These are phyloP conservation scores for Turritopsis rubra DNA, from an alignment of 30 jellyfish, hydroid and myxozoan species.

Conservation along the genomic window DNA sequence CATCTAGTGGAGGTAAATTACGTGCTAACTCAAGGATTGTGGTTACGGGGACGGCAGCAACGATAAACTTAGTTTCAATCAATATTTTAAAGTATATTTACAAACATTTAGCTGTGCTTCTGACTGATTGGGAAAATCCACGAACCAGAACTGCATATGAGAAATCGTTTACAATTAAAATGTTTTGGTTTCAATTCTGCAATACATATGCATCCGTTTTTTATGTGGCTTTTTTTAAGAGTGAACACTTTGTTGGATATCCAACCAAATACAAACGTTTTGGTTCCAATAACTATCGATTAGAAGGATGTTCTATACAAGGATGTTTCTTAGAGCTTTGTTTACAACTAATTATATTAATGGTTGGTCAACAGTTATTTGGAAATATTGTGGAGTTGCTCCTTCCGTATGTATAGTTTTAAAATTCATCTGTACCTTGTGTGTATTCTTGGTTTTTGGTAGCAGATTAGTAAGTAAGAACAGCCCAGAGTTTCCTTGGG, in stretches of 20 bases:
- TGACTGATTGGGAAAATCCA: slow-evolving; percentile 65
- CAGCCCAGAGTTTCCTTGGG: background rate
- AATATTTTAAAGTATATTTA: slow-evolving; percentile 29
- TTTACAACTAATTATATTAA: slow-evolving; percentile 34
- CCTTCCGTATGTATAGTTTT: slow-evolving; percentile 33
- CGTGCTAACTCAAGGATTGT: slow-evolving; percentile 37
- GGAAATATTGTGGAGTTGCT: slow-evolving; percentile 40
- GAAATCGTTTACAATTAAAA: slow-evolving; percentile 47
- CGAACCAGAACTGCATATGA: slow-evolving; percentile 44
- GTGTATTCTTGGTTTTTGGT: too few relatives aligned
- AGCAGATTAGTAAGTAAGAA: background rate
- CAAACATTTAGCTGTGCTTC: slow-evolving; percentile 13
- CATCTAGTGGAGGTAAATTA: slow-evolving; percentile 25
- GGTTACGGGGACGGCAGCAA: slow-evolving; percentile 49
- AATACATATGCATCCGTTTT: slow-evolving; percentile 53
- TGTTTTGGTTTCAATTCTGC: slow-evolving; percentile 64
- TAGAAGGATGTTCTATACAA: slow-evolving; percentile 53
- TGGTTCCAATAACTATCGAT: slow-evolving; percentile 21
- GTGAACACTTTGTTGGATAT: slow-evolving; percentile 46
- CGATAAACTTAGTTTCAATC: slow-evolving; percentile 30
- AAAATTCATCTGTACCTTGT: background rate
- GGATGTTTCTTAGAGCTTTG: slow-evolving; percentile 58
- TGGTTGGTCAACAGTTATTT: slow-evolving; percentile 51
- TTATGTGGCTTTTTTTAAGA: slow-evolving; percentile 54
- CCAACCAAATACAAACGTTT: slow-evolving; percentile 40